A percentile compares a stretch with the other conserved stretches of the same genome.
phyloP scores from a whole-genome alignment of 2,888 invertebrate genomes.

The Cryptosula pallasiana region DNA sequence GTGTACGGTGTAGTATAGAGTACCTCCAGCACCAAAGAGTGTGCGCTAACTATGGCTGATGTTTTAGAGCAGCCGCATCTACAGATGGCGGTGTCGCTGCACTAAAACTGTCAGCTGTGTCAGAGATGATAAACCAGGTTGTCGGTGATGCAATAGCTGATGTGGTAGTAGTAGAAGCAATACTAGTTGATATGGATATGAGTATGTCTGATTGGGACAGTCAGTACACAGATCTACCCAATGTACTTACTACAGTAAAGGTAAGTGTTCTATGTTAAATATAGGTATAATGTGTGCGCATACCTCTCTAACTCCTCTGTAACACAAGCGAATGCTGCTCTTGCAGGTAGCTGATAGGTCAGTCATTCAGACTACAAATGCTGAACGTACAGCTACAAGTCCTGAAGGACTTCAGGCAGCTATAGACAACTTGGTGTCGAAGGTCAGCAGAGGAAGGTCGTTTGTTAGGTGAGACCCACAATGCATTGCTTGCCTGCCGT shows the following conservation, averaged over 20 bases:
- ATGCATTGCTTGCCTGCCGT: not conserved
- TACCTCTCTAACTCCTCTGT: no score
- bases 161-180: conserved; percentile 84
- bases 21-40: no score
- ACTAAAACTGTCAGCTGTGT: conserved; percentile 63
- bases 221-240: conserved; percentile 77
- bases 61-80: not conserved
- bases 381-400: conserved; percentile 73
- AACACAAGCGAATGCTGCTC: no score
- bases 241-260: conserved; percentile 77
- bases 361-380: conserved; percentile 77
- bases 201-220: conserved; percentile 72
- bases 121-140: conserved; percentile 80
- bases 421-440: conserved; percentile 68
- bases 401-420: conserved; percentile 78
- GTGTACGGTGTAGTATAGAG: no score
- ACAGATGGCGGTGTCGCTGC: conserved; percentile 55
- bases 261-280: conserved; percentile 60
- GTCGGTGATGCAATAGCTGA: conserved; percentile 96
- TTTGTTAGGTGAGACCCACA: conserved; percentile 71
- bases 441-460: conserved; percentile 69
- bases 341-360: conserved; percentile 68
- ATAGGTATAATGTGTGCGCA: no score
- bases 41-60: no score
- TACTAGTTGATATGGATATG: conserved; percentile 77